Percentiles rank a stretch among this genome's conserved stretches.
Evolutionary conservation across 2,113 vertebrate genomes (phyloP).

Genomic region (Muntiacus reevesi): DNA sequence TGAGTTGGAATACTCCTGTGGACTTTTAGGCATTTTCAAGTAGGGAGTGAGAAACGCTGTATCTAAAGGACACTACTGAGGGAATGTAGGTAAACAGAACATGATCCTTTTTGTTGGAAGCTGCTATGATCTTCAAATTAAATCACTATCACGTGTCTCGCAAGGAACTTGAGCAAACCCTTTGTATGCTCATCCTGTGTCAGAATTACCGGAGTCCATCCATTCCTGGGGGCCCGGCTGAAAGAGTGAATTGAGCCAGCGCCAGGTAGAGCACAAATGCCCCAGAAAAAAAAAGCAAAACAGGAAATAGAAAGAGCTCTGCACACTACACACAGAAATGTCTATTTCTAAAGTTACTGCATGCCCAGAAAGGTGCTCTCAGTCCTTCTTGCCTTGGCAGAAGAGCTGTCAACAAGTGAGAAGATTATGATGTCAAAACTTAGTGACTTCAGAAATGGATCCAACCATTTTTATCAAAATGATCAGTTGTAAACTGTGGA

Average conservation of each 20-base stretch:
- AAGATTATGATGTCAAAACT: not conserved
- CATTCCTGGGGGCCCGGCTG: not conserved
- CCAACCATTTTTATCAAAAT: not conserved
- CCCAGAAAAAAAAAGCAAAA: not conserved
- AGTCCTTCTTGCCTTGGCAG: not conserved
- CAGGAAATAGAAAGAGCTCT: not conserved
- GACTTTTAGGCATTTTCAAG: slow-evolving; percentile 40
- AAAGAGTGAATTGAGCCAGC: not conserved
- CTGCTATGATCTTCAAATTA: slow-evolving; percentile 50
- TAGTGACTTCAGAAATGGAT: not conserved
- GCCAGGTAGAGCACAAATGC: not conserved
- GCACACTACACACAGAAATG: not conserved
- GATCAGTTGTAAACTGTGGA: not conserved
- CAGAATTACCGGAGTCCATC: not conserved
- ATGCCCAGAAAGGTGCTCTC: not conserved
- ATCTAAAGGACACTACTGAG: slow-evolving; percentile 46
- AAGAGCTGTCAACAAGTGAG: not conserved
- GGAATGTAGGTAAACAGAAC: slow-evolving; percentile 60
- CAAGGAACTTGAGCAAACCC: not conserved
- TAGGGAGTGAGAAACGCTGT: slow-evolving; percentile 45
- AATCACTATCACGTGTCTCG: slow-evolving; percentile 8
- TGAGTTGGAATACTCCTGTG: not conserved
- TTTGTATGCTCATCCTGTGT: not conserved
- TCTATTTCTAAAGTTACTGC: not conserved
- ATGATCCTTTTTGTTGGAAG: slow-evolving; percentile 59